These are phyloP conservation scores for Aquatica leii DNA, from an alignment of 2,888 invertebrate species.

Conservation along the genomic window DNA sequence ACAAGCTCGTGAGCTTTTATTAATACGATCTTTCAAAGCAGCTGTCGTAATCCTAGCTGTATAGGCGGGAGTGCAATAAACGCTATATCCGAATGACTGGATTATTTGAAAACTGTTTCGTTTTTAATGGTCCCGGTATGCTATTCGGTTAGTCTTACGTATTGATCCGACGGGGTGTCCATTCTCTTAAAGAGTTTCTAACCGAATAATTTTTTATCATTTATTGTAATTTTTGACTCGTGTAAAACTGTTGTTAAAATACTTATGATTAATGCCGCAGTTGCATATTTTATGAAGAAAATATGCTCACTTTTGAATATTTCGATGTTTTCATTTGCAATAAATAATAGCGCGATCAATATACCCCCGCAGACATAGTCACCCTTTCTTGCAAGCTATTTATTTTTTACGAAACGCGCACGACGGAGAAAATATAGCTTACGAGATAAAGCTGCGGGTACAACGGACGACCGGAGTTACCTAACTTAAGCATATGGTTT, in stretches of 20 bases:
- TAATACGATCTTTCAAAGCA: constrained; percentile 39
- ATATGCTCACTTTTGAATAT: constrained; percentile 45
- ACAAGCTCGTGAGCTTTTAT: constrained; percentile 35
- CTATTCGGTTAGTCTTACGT: constrained; percentile 38
- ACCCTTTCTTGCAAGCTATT: constrained; percentile 28
- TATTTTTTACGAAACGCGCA: constrained; percentile 31
- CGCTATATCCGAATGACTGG: constrained; percentile 34
- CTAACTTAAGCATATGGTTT: constrained; percentile 26
- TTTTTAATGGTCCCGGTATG: constrained; percentile 39
- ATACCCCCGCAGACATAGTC: constrained; percentile 23
- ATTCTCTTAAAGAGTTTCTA: constrained; percentile 38
- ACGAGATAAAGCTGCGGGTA: constrained; percentile 26
- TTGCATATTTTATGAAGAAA: constrained; percentile 39
- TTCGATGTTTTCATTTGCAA: constrained; percentile 50
- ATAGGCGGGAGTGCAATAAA: constrained; percentile 34
- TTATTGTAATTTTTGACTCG: too few species aligned
- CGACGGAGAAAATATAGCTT: constrained; percentile 26
- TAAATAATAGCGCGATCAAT: constrained; percentile 47
- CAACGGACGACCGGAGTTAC: constrained; percentile 26
- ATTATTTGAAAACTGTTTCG: constrained; percentile 39
- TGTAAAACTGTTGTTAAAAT: too few species aligned
- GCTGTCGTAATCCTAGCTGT: constrained; percentile 33
- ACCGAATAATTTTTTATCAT: too few species aligned
- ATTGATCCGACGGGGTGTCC: constrained; percentile 42
- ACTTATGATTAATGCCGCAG: constrained; percentile 20